Conservation (phyloP, 2,888 invertebrate species). For the Orthosia gracilis region DNA sequence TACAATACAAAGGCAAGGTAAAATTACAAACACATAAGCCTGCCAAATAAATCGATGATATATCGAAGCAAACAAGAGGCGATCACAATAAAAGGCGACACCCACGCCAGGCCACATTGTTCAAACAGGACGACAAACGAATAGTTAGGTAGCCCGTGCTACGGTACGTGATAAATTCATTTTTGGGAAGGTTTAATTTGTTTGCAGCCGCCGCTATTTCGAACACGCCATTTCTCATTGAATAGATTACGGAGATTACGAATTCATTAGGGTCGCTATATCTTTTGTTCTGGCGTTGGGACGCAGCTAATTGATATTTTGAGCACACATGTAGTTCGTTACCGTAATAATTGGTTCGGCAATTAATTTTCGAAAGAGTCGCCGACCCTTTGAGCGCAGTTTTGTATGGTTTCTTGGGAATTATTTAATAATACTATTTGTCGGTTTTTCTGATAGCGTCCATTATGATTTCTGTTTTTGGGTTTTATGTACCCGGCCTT, state of each 20-base stretch:
- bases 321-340: constrained; percentile 81
- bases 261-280: constrained; percentile 89
- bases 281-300: constrained; percentile 83
- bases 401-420: not conserved
- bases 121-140: constrained; percentile 74
- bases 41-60: constrained; percentile 57
- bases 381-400: constrained; percentile 13
- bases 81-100: constrained; percentile 63
- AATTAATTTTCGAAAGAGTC: constrained; percentile 64
- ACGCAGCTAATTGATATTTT: constrained; percentile 87
- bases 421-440: no score
- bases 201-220: constrained; percentile 85
- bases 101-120: constrained; percentile 60
- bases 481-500: not conserved
- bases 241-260: constrained; percentile 90
- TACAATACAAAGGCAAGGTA: constrained; percentile 9
- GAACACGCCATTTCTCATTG: constrained; percentile 90
- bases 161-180: constrained; percentile 89
- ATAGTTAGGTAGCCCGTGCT: constrained; percentile 78
- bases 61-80: constrained; percentile 59
- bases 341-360: constrained; percentile 67
- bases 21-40: constrained; percentile 48
- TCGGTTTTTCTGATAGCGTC: no score
- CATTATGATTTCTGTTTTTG: no score
- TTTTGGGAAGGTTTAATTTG: constrained; percentile 90